These are phyloP conservation scores for Drosophila arawakana DNA, from an alignment of 1,140 invertebrate species.

Conservation along the genomic window DNA sequence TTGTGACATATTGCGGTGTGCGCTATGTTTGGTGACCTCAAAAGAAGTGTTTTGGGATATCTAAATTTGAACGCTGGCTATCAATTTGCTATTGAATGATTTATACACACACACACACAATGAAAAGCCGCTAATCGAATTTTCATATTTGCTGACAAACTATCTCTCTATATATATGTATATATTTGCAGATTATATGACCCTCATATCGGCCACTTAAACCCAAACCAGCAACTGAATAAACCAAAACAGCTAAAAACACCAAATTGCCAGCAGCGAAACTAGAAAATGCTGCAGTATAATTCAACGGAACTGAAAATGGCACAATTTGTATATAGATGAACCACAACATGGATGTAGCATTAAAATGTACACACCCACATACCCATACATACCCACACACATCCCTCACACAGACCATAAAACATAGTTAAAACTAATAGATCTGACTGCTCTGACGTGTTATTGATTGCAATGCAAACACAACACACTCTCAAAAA, in stretches of 20 bases:
- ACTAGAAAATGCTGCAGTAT: slow-evolving; percentile 48
- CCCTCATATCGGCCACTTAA: slow-evolving; percentile 69
- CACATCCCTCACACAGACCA: slow-evolving; percentile 12
- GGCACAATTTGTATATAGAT: slow-evolving; percentile 69
- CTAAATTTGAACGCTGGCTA: slow-evolving; percentile 7
- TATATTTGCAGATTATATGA: slow-evolving; percentile 77
- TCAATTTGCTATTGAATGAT: slow-evolving; percentile 44
- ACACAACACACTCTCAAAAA: neutral
- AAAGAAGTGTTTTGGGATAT: neutral
- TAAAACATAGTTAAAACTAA: slow-evolving; percentile 36
- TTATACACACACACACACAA: slow-evolving; percentile 27
- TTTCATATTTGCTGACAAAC: slow-evolving; percentile 57
- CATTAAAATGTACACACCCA: slow-evolving; percentile 24
- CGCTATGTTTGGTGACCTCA: neutral
- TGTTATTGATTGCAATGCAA: slow-evolving; percentile 47
- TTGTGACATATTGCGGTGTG: neutral
- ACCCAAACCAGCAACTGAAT: slow-evolving; percentile 11
- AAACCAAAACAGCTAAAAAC: slow-evolving; percentile 24
- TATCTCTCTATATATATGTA: neutral
- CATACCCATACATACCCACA: slow-evolving; percentile 25
- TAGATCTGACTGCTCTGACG: slow-evolving; percentile 40
- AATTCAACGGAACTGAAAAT: slow-evolving; percentile 64
- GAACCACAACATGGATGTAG: slow-evolving; percentile 49
- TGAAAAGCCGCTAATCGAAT: slow-evolving; percentile 72
- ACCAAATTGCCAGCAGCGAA: slow-evolving; percentile 35